Percentiles rank a stretch among this genome's conserved stretches.
phyloP scores from a whole-genome alignment of 2,888 invertebrate species.

The Bombyx huttoni region DNA sequence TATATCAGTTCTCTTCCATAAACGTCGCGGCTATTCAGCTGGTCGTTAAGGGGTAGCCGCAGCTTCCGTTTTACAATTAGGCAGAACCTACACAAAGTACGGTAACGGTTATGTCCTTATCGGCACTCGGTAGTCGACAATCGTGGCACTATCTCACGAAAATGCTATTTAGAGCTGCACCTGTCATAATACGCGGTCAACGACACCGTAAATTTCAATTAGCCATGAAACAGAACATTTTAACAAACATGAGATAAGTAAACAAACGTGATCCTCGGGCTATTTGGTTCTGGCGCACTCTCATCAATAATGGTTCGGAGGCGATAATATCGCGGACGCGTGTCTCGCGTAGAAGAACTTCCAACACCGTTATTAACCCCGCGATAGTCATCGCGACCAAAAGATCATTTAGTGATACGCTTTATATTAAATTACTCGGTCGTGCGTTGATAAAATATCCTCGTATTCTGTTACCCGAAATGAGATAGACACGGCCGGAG shows the following conservation, averaged over 20 bases:
- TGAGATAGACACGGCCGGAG: slow-evolving; percentile 56
- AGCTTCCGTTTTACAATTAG: slow-evolving; percentile 67
- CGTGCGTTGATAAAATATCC: slow-evolving; percentile 70
- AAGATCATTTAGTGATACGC: slow-evolving; percentile 71
- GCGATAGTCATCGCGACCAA: slow-evolving; percentile 59
- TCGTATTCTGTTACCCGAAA: slow-evolving; percentile 70
- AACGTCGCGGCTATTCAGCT: slow-evolving; percentile 36
- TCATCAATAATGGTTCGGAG: slow-evolving; percentile 66
- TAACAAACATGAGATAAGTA: slow-evolving; percentile 56
- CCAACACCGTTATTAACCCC: slow-evolving; percentile 68
- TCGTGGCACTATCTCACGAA: slow-evolving; percentile 66
- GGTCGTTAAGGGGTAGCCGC: slow-evolving; percentile 40
- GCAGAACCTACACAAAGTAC: slow-evolving; percentile 31
- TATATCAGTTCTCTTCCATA: slow-evolving; percentile 56
- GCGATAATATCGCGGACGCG: slow-evolving; percentile 65
- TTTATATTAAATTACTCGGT: slow-evolving; percentile 73
- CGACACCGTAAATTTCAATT: slow-evolving; percentile 50
- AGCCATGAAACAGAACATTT: slow-evolving; percentile 44
- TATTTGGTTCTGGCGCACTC: slow-evolving; percentile 62
- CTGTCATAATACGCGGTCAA: slow-evolving; percentile 57
- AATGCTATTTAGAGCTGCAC: slow-evolving; percentile 60
- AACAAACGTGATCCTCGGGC: slow-evolving; percentile 65
- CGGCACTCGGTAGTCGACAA: slow-evolving; percentile 47
- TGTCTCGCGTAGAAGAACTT: slow-evolving; percentile 58
- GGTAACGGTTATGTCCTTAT: slow-evolving; percentile 39